Base-by-base conservation (phyloP, 2,888 invertebrate genomes). In the Troilus luridus region DNA sequence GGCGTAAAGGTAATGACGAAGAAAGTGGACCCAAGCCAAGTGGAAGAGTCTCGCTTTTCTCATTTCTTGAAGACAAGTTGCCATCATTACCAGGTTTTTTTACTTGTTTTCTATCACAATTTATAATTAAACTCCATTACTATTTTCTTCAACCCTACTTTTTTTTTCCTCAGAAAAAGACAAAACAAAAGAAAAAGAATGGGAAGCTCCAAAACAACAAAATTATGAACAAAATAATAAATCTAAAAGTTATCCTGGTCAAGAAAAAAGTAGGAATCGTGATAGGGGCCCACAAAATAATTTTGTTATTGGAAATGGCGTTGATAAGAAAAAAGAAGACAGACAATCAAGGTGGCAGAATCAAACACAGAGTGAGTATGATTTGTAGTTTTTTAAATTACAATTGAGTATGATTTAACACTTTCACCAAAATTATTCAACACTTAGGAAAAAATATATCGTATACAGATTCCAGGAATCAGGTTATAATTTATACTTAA, bases 21-120 rank as follows among this genome's bases (percentile, higher is more conserved):
- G 92, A 93, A 21, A 92, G 92, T 41, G 91, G 91, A 2, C 92
- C 92, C 12, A 97, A 97, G 94, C 97, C 98, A 0, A 96, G 97
- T 19, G 97, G 96, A 85, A 97, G 96, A 94, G 96, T 97, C 3
- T 97, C 97, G 0, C 94, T 98, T 6, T 98, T 97, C 94, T 97
- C 97, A 94, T 98, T 97, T 94, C 95, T 98, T 14, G 97, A 97
- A 94, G 96, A 97, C 93, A 98, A 97, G 94, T 94, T 98, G 88
- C 96, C 96, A 72, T 91, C 93, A 56, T 85, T 91, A n/a, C 92
- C 91, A 77, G 93, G 93, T 93, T 56, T 64, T 56, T 64, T 60
- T 56, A 59, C 58, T 88, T 19, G 56, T 88, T 91, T 54, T 54
- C 10, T n/a, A 64, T 41, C n/a, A 77, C 19, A 77, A 90, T 41